Evolutionary conservation across 1,140 invertebrate species (phyloP).

Genomic region (Ectropis grisescens): DNA sequence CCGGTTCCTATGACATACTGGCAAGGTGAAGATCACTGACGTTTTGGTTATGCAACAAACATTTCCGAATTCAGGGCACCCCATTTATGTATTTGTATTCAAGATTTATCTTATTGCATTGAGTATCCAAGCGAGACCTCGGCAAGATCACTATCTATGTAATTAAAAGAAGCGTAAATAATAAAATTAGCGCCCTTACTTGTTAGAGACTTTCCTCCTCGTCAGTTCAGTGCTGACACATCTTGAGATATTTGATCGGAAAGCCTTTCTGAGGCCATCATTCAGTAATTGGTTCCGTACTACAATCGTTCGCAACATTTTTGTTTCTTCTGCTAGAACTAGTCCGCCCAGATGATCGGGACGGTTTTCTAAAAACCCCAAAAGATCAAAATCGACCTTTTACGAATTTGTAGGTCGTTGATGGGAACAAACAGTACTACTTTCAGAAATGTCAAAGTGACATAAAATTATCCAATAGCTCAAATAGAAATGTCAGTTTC

Average conservation of each 20-base stretch:
- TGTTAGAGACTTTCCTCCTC: constrained; percentile 73
- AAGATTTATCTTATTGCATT: too few relatives aligned
- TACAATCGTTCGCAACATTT: constrained; percentile 77
- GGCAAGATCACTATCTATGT: too few relatives aligned
- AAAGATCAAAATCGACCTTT: constrained; percentile 50
- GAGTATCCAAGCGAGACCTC: too few relatives aligned
- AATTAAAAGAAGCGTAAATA: too few relatives aligned
- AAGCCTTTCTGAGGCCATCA: constrained; percentile 70
- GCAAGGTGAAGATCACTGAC: constrained; percentile 36
- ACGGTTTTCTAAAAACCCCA: constrained; percentile 38
- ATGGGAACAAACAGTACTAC: too few relatives aligned
- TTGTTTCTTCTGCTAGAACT: constrained; percentile 32
- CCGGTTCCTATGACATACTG: constrained; percentile 7
- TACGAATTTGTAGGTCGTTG: constrained; percentile 60
- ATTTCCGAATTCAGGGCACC: too few relatives aligned
- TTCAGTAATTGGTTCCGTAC: constrained; percentile 75
- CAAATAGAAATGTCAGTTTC: too few relatives aligned
- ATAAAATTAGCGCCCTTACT: too few relatives aligned
- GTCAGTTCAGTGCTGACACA: constrained; percentile 73
- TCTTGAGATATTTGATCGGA: constrained; percentile 71
- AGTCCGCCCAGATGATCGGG: constrained; percentile 48
- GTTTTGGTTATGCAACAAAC: constrained; percentile 62
- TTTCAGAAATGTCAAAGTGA: constrained; percentile 10
- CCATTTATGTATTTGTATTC: too few relatives aligned
- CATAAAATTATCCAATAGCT: too few relatives aligned